Base-by-base conservation (phyloP, 2,888 invertebrate genomes). In the Apamea monoglypha region DNA sequence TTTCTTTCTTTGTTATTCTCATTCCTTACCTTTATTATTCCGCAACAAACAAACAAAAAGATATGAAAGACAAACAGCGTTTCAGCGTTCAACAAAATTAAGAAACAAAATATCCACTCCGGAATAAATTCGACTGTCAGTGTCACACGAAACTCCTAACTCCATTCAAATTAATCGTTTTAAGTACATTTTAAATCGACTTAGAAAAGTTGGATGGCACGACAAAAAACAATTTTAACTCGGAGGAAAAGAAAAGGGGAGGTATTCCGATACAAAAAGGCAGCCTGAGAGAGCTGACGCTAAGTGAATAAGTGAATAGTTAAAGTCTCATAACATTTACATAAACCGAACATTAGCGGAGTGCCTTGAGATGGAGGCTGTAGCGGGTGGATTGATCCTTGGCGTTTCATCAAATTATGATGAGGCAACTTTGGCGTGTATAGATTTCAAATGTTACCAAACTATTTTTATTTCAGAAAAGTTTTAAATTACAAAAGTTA, bases 221-320 rank as follows among this genome's bases (percentile, higher is more conserved):
- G 90, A 91, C 91, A 92, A 92, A 92, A 93, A 92, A 91, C 91
- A 92, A 92, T 92, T 92, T 90, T 86, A 90, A 89, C 89, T 90
- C 78, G 69, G 83, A 84, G 85, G 89, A 92, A 94, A 91, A 87
- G 90, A 90, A 91, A 93, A 90, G 90, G 92, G 92, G 93, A 92
- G 90, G 90, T 91, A 87, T 92, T 89, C 89, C 93, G 93, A 95
- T 94, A 94, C 95, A 95, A 96, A 95, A 95, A 95, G 94, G 93
- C 94, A 93, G 92, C 90, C 91, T 87, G 90, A 93, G 92, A 94
- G 94, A 93, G 90, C 94, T 94, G 94, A 94, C 94, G 95, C 93
- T 96, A 96, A 96, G 95, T 96, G 96, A 96, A 96, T 96, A 96
- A 96, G 96, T 95, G 96, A 96, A 96, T 96, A 96, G 96, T 96